These are phyloP conservation scores for Drosophila littoralis DNA, from an alignment of 1,140 invertebrate genomes.

Conservation along the genomic window DNA sequence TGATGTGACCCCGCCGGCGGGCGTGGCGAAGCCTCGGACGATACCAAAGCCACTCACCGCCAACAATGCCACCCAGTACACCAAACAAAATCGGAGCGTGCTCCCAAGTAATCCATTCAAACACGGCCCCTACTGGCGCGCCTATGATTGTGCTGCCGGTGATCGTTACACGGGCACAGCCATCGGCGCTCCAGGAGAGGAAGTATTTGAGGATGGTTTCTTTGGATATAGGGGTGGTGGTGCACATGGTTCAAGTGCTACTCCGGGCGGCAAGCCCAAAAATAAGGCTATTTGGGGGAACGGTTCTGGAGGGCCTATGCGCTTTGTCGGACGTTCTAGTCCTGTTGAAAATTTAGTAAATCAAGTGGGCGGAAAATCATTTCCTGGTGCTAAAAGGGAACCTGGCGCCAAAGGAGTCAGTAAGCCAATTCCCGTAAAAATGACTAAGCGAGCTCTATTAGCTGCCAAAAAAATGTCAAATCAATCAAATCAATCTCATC, in stretches of 20 bases:
- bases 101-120: constrained; percentile 22
- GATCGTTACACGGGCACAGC: constrained; percentile 59
- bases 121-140: constrained; percentile 25
- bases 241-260: constrained; percentile 24
- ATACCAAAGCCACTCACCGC: background rate
- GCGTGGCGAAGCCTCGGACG: background rate
- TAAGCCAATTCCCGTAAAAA: constrained; percentile 28
- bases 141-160: constrained; percentile 51
- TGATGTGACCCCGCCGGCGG: constrained; percentile 59
- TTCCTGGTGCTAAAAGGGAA: background rate
- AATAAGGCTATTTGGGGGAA: constrained; percentile 7
- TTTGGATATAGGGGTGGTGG: constrained; percentile 53
- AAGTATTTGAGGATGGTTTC: constrained; percentile 57
- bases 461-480: too few species aligned
- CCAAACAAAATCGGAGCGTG: constrained; percentile 16
- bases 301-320: constrained; percentile 22
- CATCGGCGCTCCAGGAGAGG: constrained; percentile 36
- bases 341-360: too few species aligned
- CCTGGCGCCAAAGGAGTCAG: background rate
- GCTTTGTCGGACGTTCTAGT: background rate
- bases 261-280: constrained; percentile 5
- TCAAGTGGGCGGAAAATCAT: background rate
- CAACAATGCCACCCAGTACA: constrained; percentile 58
- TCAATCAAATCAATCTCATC: too few species aligned
- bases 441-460: background rate